Evolutionary conservation across 2,797 vertebrate species (phyloP), one percentile per base, ranked within the genome.

Genomic region (Trichosurus vulpecula): DNA sequence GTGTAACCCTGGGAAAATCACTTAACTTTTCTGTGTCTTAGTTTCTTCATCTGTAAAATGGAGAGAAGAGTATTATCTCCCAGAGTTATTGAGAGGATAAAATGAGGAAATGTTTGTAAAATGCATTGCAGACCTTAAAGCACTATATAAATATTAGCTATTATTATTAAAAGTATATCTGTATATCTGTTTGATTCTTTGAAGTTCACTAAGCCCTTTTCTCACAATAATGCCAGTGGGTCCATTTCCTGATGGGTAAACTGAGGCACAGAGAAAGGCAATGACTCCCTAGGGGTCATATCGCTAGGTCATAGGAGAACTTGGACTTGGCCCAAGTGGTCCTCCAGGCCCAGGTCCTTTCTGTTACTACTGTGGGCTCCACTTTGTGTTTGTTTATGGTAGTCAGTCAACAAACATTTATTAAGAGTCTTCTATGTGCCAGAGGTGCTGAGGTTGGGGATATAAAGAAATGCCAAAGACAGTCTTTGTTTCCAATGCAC

Each of bases 171-270:
- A 31, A 58, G 4, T 35, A 58, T 61, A 35, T 61, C 30, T 61
- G 31, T 31, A 4, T 61, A 61, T 14, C 12, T 61, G 35, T 61
- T 35, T 13, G 58, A n/a, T n/a, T 66, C 13, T 66, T 66, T n/a
- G 58, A 66, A 14, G 5, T 66, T n/a, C 35, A 16, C 13, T 66
- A 66, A 66, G 35, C 14, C 12, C 31, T 61, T 61, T 61, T 12
- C 31, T 61, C 30, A 61, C 31, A 61, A 35, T 61, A n/a, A 66
- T 66, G 35, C 35, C 66, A 66, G 35, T 66, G 61, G 61, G 61
- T 52, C 54, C 51, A 41, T 92, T 91, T 94, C 55, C 81, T 92
- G 22, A 56, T 55, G 13, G 89, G 16, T 25, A 96, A 91, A 90
- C 25, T 91, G 35, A 31, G 55, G 12, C 51, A 94, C 54, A 90